phyloP scores from a whole-genome alignment of 1,140 invertebrate genomes.

The Homalodisca vitripennis region DNA sequence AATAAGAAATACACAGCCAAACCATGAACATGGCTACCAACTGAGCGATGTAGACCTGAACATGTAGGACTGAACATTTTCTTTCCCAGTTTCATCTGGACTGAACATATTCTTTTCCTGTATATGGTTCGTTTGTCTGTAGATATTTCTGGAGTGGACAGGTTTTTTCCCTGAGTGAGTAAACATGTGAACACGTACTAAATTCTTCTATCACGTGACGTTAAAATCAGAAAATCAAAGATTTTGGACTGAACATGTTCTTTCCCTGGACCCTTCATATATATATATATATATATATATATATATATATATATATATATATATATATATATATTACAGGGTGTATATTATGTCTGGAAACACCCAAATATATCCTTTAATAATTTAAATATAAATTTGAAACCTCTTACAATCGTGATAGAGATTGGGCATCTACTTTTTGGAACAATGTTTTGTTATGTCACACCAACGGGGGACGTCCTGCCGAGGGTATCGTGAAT shows the following conservation, averaged over 20 bases:
- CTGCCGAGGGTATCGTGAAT: too few relatives aligned
- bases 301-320: too few relatives aligned
- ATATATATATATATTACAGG: too few relatives aligned
- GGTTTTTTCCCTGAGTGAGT: constrained; percentile 12
- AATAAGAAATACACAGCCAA: constrained; percentile 16
- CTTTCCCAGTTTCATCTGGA: constrained; percentile 19
- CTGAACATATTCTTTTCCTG: constrained; percentile 26
- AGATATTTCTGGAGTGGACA: constrained; percentile 19
- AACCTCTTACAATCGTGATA: too few relatives aligned
- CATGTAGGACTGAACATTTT: constrained; percentile 6
- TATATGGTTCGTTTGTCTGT: constrained; percentile 7
- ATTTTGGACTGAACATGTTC: constrained; percentile 29
- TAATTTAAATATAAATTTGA: too few relatives aligned
- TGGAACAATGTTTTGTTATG: too few relatives aligned
- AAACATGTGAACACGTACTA: neutral
- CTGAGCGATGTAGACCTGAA: neutral
- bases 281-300: too few relatives aligned
- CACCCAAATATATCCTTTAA: too few relatives aligned
- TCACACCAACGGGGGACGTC: too few relatives aligned
- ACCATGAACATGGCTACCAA: constrained; percentile 21
- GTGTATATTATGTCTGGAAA: too few relatives aligned
- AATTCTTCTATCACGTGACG: neutral
- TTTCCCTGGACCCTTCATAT: constrained; percentile 27
- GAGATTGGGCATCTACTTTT: too few relatives aligned
- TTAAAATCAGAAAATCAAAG: constrained; percentile 18